Base-by-base conservation (phyloP, 2,888 invertebrate genomes). In the Myopa tessellatipennis region DNA sequence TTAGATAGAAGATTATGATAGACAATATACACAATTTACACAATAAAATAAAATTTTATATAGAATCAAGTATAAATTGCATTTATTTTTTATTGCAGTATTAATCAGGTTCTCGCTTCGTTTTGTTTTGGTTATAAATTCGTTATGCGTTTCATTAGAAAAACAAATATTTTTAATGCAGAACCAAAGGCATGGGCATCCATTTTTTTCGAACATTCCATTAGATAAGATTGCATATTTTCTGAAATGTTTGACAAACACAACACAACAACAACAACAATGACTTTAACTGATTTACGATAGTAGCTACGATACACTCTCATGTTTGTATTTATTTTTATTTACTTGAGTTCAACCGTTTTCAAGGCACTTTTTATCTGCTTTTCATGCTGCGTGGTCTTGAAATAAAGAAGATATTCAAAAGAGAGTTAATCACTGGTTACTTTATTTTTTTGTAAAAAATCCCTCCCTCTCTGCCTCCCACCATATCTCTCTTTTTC, bases 1-100 rank as follows among this genome's bases (percentile, higher is more conserved):
- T 77, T 77, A 77, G 63, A 76, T 63, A 14, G 18, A n/a, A 70
- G 34, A 65, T 60, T 45, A 26, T 26, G 26, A 26, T 26, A 26
- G 26, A 26, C 26, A 71, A 71, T 36, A 70, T 45, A 45, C 45
- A 45, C 10, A 45, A 45, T 26, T 26, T 26, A 45, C 70, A 52
- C 26, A 58, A 18, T 58, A 5, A 58, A n/a, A 3, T 58, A 14
- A 58, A 58, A 58, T 58, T 26, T 26, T 16, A 58, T 58, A 58
- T 58, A 16, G 63, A 18, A 63, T 26, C 2, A 34, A n/a, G 6
- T 58, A 8, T 10, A 63, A 63, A 34, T 63, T n/a, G 6, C 1
- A 63, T 63, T n/a, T n/a, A 6, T 26, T 63, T 63, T 63, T 63
- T 12, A n/a, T n/a, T 55, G 14, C 55, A n/a, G 10, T 55, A n/a